Base-by-base conservation (phyloP, 1,140 invertebrate genomes). In the Atta colombica region DNA sequence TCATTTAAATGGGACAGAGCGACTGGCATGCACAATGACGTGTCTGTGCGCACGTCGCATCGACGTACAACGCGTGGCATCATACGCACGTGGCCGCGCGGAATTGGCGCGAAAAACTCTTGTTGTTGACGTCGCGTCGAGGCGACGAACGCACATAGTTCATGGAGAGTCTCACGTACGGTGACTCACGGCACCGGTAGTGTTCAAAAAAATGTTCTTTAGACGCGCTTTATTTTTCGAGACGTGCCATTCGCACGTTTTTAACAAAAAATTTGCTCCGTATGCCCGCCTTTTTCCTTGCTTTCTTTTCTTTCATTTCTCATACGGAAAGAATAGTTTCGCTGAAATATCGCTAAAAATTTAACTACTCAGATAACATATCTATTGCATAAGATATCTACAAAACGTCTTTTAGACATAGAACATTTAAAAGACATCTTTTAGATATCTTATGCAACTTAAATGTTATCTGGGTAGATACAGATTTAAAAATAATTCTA, bases 91-190 rank as follows among this genome's bases (percentile, higher is more conserved):
- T 89, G 88, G 88, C 69, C 74, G 60, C 39, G 63, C 53, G 35
- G 88, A 89, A 89, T 88, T 89, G 88, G 88, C 88, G 88, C 88
- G 88, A 89, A 88, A 88, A 88, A 89, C 75, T 74, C 31, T 35
- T 28, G 25, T 10, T 21, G n/a, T 53, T 12, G 25, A 68, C 14
- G 61, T 74, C 7, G 65, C 16, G 31, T 31, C 25, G 28, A 65
- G 49, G 49, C 49, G 49, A 51, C 49, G 49, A 51, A 14, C 49
- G 14, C 49, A 51, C 28, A n/a, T 31, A 12, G 12, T 14, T 65
- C 14, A 35, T 2, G 25, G 18, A 28, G 61, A 39, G 35, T 68
- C 21, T 28, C 69, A 49, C 21, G 21, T 49, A 31, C 25, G 16
- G 4, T 31, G 25, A 65, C 5, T 28, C 63, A 31, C 63, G 49